These are phyloP conservation scores for Microplitis demolitor DNA, from an alignment of 1,140 invertebrate species.

Conservation along the genomic window DNA sequence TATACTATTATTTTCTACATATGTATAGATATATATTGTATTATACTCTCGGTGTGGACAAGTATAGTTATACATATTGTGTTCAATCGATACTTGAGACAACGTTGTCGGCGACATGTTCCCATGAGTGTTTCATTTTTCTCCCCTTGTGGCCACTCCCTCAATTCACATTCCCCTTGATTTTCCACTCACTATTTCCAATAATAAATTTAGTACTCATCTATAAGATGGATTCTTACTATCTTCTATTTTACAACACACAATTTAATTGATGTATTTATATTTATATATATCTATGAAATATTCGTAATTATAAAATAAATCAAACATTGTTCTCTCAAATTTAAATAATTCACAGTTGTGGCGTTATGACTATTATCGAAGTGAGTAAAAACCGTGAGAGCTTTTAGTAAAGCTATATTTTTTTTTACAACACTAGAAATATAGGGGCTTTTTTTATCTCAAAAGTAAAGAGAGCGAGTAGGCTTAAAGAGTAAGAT, in stretches of 20 bases:
- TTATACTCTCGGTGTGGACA: slow-evolving; percentile 8
- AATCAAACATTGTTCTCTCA: too few relatives aligned
- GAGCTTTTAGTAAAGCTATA: slow-evolving; percentile 8
- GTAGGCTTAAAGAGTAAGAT: slow-evolving; percentile 9
- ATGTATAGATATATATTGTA: too few relatives aligned
- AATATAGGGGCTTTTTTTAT: neutral
- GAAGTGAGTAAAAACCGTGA: slow-evolving; percentile 3
- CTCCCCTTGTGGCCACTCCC: slow-evolving; percentile 11
- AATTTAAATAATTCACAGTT: too few relatives aligned
- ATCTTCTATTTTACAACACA: too few relatives aligned
- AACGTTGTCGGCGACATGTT: neutral
- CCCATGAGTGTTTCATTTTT: slow-evolving; percentile 4
- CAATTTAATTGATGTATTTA: too few relatives aligned
- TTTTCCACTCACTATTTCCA: neutral
- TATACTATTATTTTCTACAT: too few relatives aligned
- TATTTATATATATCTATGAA: too few relatives aligned
- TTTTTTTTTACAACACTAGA: slow-evolving; percentile 5
- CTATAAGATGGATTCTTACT: neutral
- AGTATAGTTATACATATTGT: neutral
- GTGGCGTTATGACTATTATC: neutral
- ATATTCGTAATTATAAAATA: too few relatives aligned
- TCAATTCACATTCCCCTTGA: neutral
- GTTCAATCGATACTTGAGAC: slow-evolving; percentile 21
- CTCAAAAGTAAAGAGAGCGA: neutral
- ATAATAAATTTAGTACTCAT: neutral